Evolutionary conservation across 2,797 vertebrate species (phyloP), one percentile per base, ranked within the genome.

Genomic region (Psittacula derbiana): DNA sequence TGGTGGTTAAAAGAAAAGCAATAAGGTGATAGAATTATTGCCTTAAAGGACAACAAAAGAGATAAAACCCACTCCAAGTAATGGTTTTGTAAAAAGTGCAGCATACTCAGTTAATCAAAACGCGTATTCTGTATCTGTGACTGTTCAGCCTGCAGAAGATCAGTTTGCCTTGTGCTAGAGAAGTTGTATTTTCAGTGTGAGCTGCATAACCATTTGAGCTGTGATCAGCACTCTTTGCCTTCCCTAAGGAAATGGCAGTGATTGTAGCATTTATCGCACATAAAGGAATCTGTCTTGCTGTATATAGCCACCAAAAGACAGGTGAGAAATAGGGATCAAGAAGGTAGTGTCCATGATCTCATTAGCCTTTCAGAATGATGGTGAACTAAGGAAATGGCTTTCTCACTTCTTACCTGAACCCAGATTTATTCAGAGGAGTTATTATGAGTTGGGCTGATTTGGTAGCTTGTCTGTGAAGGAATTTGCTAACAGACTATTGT

Each of bases 241-340:
- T 94, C 95, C 95, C 95, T 84, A 67, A 76, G 95, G 95, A 96
- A 90, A 80, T 73, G 86, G 76, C 83, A 81, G 76, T 76, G 95
- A 94, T 95, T 92, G 87, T 94, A 92, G 92, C 92, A 71, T 94
- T 97, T 97, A 93, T 97, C 93, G 84, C 49, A 66, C 72, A 62
- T 86, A 88, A 93, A 90, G 50, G 66, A 76, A 88, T 96, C 76
- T 95, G 93, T 88, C 90, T 81, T 64, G 33, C 82, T 83, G 85
- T 70, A 36, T 86, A 8, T 72, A 79, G 91, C 82, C 88, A 60
- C 76, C 85, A 88, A 70, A 76, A 92, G 41, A 78, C 46, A 31
- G 7, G 38, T 92, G 85, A 82, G 52, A 81, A 88, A 86, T 21
- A 55, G 44, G 64, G 71, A 74, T 52, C 31, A 16, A 55, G 76